A percentile compares a stretch with the other conserved stretches of the same genome.
Conservation (phyloP, 37 sponge, comb jelly and placozoan genomes). For the Corticium candelabrum region DNA sequence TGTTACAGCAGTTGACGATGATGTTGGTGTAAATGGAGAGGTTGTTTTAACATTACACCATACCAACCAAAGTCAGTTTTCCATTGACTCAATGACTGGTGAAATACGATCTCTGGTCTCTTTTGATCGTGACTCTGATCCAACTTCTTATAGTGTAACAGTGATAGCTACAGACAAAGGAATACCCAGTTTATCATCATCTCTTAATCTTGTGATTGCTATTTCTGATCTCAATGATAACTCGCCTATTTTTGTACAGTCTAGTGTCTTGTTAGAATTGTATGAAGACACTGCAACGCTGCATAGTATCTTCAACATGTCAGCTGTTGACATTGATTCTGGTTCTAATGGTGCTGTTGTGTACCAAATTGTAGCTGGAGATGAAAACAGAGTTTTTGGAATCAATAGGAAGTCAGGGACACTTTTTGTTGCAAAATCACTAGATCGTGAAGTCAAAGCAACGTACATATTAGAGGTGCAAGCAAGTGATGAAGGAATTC, state of each 20-base stretch:
- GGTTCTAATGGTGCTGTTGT: conserved; percentile 32
- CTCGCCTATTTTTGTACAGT: not conserved
- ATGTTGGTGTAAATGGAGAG: conserved; percentile 8
- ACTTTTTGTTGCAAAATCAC: not conserved
- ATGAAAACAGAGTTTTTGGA: not conserved
- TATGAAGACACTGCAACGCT: conserved; percentile 15
- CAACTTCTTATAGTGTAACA: conserved; percentile 9
- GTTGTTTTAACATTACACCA: conserved; percentile 1
- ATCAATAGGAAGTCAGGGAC: conserved; percentile 9
- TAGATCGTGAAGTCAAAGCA: conserved; percentile 20
- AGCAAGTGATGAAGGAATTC: conserved; percentile 31
- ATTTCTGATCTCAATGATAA: not conserved
- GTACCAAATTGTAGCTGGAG: conserved; percentile 18
- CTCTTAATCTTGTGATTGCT: not conserved
- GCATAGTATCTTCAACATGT: conserved; percentile 9
- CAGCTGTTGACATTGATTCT: conserved; percentile 35
- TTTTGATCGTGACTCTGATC: not conserved
- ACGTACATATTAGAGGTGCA: conserved; percentile 16
- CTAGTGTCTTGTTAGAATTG: not conserved
- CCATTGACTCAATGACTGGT: conserved; percentile 3
- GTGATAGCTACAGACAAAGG: conserved; percentile 50
- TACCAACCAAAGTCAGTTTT: not conserved
- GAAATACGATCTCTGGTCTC: not conserved
- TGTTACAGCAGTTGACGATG: conserved; percentile 15
- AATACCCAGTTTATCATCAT: conserved; percentile 8